Conservation (phyloP, 1,140 invertebrate genomes). For the Agrypnia vestita region DNA sequence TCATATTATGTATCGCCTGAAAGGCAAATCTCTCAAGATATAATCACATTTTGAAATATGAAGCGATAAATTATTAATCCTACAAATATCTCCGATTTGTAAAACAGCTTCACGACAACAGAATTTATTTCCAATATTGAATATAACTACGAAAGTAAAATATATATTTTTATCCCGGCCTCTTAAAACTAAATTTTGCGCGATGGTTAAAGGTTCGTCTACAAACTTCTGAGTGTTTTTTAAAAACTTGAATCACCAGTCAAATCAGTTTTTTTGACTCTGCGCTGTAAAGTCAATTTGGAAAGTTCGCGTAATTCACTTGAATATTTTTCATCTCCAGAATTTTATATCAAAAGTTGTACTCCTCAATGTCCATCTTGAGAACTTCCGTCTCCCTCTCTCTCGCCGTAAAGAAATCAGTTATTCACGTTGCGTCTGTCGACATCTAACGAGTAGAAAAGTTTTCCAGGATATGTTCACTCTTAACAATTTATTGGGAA, state of each 20-base stretch:
- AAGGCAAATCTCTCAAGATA: slow-evolving; percentile 10
- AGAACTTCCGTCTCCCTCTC: slow-evolving; percentile 24
- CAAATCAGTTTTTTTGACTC: slow-evolving; percentile 2
- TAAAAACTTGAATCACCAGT: slow-evolving; percentile 16
- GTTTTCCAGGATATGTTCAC: slow-evolving; percentile 5
- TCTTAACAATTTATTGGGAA: background rate
- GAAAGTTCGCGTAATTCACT: slow-evolving; percentile 48
- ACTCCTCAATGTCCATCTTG: slow-evolving; percentile 29
- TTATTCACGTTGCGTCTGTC: slow-evolving; percentile 54
- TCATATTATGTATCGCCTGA: slow-evolving; percentile 31
- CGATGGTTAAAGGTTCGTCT: slow-evolving; percentile 3
- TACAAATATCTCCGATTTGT: background rate
- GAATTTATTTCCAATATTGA: background rate
- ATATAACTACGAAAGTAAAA: background rate
- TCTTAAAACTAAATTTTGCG: background rate
- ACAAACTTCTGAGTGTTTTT: slow-evolving; percentile 23
- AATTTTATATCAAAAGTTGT: slow-evolving; percentile 55
- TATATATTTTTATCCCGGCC: background rate
- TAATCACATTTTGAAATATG: background rate
- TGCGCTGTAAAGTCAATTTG: slow-evolving; percentile 35
- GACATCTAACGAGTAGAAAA: slow-evolving; percentile 49
- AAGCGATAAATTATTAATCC: background rate
- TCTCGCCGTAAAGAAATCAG: slow-evolving; percentile 55
- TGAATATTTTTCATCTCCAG: slow-evolving; percentile 47
- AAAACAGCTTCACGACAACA: background rate